A percentile compares a stretch with the other conserved stretches of the same genome.
These are phyloP conservation scores for Macrostomum lignano DNA, from an alignment of 1,140 invertebrate species.

Conservation along the genomic window DNA sequence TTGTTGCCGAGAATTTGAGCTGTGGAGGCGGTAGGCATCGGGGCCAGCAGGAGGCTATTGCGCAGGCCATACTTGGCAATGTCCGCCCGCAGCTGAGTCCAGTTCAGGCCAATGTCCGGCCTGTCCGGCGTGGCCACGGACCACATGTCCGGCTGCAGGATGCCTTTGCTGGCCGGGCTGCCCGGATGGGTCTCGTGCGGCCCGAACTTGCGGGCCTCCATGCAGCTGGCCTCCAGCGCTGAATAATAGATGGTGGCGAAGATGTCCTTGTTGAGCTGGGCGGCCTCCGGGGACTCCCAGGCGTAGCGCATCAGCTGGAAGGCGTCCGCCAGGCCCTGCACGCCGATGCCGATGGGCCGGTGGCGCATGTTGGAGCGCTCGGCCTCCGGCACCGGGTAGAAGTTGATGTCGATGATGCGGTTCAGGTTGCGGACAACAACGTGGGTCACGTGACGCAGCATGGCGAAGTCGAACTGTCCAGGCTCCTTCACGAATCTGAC, in stretches of 20 bases:
- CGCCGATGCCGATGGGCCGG: conserved; percentile 73
- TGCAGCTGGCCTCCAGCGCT: conserved; percentile 80
- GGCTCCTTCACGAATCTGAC: no score
- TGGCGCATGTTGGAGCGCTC: conserved; percentile 58
- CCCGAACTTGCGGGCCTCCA: conserved; percentile 56
- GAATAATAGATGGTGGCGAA: conserved; percentile 94
- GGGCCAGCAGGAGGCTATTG: conserved; percentile 73
- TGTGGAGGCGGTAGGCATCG: conserved; percentile 95
- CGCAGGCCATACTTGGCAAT: conserved; percentile 62
- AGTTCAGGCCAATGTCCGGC: conserved; percentile 45
- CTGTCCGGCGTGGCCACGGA: conserved; percentile 47
- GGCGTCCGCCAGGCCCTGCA: conserved; percentile 81
- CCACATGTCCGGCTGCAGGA: conserved; percentile 97
- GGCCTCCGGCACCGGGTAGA: conserved; percentile 63
- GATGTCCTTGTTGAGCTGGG: conserved; percentile 64
- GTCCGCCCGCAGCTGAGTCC: conserved; percentile 49
- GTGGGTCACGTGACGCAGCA: no score
- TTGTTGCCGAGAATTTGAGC: conserved; percentile 97
- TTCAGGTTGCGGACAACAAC: conserved; percentile 69
- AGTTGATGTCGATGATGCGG: conserved; percentile 87
- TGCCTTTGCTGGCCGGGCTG: conserved; percentile 67
- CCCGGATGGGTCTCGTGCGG: conserved; percentile 67
- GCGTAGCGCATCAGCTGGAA: conserved; percentile 76
- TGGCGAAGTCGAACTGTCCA: no score
- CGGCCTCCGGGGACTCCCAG: conserved; percentile 48